Base-by-base conservation (phyloP, 1,140 invertebrate species). In the Eurosta solidaginis region DNA sequence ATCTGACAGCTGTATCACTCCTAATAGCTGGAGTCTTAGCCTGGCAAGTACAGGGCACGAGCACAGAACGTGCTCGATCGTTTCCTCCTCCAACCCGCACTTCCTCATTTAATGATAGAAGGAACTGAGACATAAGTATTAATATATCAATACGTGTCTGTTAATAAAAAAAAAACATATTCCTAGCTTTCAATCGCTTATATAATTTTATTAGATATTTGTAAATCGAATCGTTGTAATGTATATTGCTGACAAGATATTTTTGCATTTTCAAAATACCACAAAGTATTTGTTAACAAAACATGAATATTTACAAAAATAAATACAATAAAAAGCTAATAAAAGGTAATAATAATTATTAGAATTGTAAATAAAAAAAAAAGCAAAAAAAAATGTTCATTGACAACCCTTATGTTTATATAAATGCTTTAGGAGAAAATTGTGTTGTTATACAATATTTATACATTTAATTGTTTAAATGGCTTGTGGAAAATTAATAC, bases 251-350 rank as follows among this genome's bases (percentile, higher is more conserved):
- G 59, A 36, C 59, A 68, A 68, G 40, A 68, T 68, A 68, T 68
- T 68, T 29, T 68, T n/a, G n/a, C 59, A 68, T 20, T 68, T 68
- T 42, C 59, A 40, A 68, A 63, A 68, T 68, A 68, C 59, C 59
- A 36, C 59, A 68, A 68, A 68, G 33, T 68, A 36, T 20, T 40
- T 68, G 59, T 68, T 42, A 68, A 40, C 29, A 68, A 29, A 68
- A 68, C 59, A 68, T 68, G 27, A 40, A 40, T n/a, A 68, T 36
- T 40, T n/a, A n/a, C n/a, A n/a, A 29, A 59, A 33, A 68, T 68
- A 10, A 29, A 68, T n/a, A n/a, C n/a, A 40, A 68, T 42, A 40
- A 40, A 59, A 68, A 29, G 59, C 59, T 36, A 68, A 68, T 68
- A 68, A 40, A 68, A 68, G 20, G 59, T 68, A 7, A 1, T 12